Base-by-base conservation (phyloP, 2,797 vertebrate genomes). In the Urosaurus nigricauda region DNA sequence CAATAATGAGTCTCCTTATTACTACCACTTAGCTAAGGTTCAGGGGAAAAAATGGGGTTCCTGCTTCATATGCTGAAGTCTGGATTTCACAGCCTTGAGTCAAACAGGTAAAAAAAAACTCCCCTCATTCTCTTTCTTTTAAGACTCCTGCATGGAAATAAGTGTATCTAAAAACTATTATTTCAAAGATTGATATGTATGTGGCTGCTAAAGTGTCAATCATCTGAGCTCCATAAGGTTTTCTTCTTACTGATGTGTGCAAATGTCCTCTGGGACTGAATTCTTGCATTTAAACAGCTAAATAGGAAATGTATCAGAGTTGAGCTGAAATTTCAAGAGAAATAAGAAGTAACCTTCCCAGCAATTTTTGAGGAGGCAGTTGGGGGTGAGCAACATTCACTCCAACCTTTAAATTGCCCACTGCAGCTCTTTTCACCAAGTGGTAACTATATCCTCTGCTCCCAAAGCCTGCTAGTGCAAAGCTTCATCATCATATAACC, bases 1-100 rank as follows among this genome's bases (percentile, higher is more conserved):
- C 73, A 93, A 60, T 91, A 93, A 95, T 5, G 92, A 93, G 94
- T 90, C 92, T 89, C 94, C 92, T 78, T 94, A 94, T 93, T 94
- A 58, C 92, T 83, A 0, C 86, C 37, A 90, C 89, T 84, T 3
- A 84, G 92, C 93, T 94, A 93, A 94, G 89, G 74, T 90, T 89
- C 87, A 90, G 95, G 86, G 85, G 92, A 93, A 93, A 91, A 95
- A 95, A 91, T 29, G 91, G 87, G 89, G 82, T 87, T 90, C 92
- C 13, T 78, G 1, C 88, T 91, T 90, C 90, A 86, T 93, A 73
- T 90, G 32, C 53, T 0, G 89, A 95, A 94, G 92, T 87, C 90
- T 91, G 93, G 79, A 83, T 85, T 87, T 93, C 88, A 0, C 87
- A 90, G 88, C 92, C 92, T 68, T 1, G 84, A 92, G 91, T 96